These are phyloP conservation scores for Allolobophora icterica DNA, from an alignment of 2,888 invertebrate species.

Conservation along the genomic window DNA sequence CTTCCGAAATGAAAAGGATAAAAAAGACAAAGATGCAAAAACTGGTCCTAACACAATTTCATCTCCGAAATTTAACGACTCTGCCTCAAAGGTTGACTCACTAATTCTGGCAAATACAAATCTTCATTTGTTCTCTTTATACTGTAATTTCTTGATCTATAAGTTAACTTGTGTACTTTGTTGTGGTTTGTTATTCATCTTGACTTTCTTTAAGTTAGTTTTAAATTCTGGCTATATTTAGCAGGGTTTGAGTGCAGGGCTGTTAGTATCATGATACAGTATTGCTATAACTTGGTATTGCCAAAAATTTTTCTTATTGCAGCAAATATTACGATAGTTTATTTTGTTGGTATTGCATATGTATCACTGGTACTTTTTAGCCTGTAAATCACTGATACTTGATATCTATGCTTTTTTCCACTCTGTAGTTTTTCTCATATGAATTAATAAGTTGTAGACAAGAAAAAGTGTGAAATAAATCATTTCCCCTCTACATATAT, in stretches of 20 bases:
- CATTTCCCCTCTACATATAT: no score
- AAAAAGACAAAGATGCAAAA: conserved; percentile 41
- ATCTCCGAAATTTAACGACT: neutral
- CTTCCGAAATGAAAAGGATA: conserved; percentile 50
- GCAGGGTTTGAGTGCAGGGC: neutral
- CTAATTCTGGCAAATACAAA: neutral
- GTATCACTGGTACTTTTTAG: no score
- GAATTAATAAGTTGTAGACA: no score
- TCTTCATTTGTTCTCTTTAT: neutral
- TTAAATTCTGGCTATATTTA: neutral
- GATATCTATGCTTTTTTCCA: no score
- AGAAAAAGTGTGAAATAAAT: no score
- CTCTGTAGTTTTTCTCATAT: no score
- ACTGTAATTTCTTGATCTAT: neutral
- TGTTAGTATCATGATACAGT: no score
- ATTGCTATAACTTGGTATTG: no score
- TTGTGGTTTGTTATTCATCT: neutral
- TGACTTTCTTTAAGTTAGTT: neutral
- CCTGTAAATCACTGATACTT: no score
- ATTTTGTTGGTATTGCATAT: no score
- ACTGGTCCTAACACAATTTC: conserved; percentile 21
- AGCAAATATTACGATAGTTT: no score
- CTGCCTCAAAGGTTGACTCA: conserved; percentile 17
- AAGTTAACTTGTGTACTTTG: neutral
- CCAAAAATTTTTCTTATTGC: no score